phyloP scores from a whole-genome alignment of 2,888 invertebrate genomes.

The Dasypogon diadema region DNA sequence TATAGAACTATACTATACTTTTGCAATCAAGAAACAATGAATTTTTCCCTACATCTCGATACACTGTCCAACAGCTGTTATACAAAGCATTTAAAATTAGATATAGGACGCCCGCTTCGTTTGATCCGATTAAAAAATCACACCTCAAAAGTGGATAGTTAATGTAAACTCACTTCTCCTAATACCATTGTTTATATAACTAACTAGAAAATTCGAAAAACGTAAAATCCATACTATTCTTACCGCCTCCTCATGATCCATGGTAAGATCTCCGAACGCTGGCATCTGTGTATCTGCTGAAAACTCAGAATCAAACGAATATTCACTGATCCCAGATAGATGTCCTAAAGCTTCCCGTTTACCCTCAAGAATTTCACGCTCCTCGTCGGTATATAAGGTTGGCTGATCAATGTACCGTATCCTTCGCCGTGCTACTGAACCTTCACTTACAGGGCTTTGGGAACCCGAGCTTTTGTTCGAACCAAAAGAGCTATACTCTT shows the following conservation, averaged over 20 bases:
- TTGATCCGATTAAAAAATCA: no score
- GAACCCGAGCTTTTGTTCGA: constrained; percentile 61
- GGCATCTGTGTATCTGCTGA: constrained; percentile 70
- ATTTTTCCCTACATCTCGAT: no score
- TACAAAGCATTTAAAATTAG: no score
- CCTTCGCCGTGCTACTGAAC: constrained; percentile 67
- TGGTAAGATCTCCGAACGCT: constrained; percentile 67
- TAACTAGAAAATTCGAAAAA: not conserved
- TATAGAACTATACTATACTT: no score
- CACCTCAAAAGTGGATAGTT: no score
- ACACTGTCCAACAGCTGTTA: no score
- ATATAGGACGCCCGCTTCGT: no score
- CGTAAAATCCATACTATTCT: constrained; percentile 57
- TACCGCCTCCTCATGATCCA: constrained; percentile 68
- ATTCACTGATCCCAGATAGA: constrained; percentile 66
- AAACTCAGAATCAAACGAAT: constrained; percentile 70
- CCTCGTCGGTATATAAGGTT: constrained; percentile 71
- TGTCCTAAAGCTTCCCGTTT: constrained; percentile 61
- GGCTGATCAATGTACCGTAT: constrained; percentile 72
- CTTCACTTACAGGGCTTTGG: constrained; percentile 66
- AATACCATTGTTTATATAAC: no score
- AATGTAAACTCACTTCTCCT: no score
- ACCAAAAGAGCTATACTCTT: constrained; percentile 57
- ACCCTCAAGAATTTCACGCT: constrained; percentile 67
- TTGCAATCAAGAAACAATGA: no score